Evolutionary conservation across 2,113 vertebrate species (phyloP).

Genomic region (Macrotis lagotis): DNA sequence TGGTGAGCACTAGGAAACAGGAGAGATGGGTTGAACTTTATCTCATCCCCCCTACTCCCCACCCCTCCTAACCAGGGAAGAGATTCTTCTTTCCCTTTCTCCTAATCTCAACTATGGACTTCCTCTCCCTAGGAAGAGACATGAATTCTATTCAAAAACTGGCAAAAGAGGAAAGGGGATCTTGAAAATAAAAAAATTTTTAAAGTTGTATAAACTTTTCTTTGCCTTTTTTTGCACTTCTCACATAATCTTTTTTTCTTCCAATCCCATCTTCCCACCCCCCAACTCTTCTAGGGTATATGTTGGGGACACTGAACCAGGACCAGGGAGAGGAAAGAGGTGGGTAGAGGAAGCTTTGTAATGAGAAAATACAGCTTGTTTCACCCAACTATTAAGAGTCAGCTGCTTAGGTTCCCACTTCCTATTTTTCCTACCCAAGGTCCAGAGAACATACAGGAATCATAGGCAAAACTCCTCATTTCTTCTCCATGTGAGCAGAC

Average conservation of each 20-base stretch:
- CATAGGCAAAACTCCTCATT: not conserved
- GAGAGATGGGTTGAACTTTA: conserved; percentile 45
- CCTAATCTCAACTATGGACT: conserved; percentile 39
- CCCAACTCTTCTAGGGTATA: not conserved
- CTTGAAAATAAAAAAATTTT: conserved; percentile 33
- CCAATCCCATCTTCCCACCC: too few species aligned
- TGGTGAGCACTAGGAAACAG: conserved; percentile 70
- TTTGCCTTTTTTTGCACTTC: not conserved
- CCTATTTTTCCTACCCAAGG: not conserved
- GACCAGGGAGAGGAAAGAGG: conserved; percentile 10
- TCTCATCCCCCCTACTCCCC: not conserved
- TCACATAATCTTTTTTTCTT: not conserved
- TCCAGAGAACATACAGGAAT: not conserved
- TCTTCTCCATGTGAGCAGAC: not conserved
- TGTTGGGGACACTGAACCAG: not conserved
- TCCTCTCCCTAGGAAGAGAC: conserved; percentile 72
- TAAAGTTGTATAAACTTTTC: conserved; percentile 53
- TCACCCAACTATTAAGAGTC: not conserved
- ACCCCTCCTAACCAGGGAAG: conserved; percentile 39
- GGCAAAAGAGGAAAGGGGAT: conserved; percentile 58
- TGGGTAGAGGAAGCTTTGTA: not conserved
- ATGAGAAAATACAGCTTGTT: conserved; percentile 1
- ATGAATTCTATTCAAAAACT: conserved; percentile 75
- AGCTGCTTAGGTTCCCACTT: not conserved
- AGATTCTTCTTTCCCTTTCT: conserved; percentile 59